Conservation (phyloP, 2,113 vertebrate species). For the Ceratotherium simum region DNA sequence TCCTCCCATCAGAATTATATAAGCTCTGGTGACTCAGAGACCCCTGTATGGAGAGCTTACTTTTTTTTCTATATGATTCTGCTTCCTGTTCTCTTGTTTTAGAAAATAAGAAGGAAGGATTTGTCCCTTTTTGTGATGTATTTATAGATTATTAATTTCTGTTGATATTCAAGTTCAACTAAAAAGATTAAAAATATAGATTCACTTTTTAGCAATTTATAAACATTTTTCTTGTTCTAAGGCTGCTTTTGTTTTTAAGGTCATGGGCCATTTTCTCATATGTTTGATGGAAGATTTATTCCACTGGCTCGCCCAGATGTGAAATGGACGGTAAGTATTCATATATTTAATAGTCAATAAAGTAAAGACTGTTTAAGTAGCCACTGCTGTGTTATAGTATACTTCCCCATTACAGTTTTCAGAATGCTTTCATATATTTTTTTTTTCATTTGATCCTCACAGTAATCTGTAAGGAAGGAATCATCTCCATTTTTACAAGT, state of each 20-base stretch:
- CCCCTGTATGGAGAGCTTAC: background rate
- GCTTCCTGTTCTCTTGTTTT: constrained; percentile 25
- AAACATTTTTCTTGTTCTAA: constrained; percentile 48
- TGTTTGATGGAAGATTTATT: constrained; percentile 97
- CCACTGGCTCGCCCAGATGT: constrained; percentile 88
- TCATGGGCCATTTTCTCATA: constrained; percentile 98
- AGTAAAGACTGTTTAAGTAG: background rate
- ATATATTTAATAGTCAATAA: background rate
- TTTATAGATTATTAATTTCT: constrained; percentile 46
- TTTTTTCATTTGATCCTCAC: background rate
- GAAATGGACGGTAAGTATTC: constrained; percentile 91
- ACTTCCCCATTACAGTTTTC: background rate
- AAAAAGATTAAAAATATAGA: background rate
- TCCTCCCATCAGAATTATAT: background rate
- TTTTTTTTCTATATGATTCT: constrained; percentile 23
- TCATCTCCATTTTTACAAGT: background rate
- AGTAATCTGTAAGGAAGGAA: background rate
- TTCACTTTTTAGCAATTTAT: background rate
- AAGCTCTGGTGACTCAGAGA: background rate
- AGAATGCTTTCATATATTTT: background rate
- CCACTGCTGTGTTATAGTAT: background rate
- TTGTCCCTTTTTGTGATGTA: background rate
- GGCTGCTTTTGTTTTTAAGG: constrained; percentile 88
- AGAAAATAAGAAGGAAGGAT: background rate
- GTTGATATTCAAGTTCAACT: background rate